Conservation (phyloP, 2,888 invertebrate genomes). For the Oligia fasciuncula region DNA sequence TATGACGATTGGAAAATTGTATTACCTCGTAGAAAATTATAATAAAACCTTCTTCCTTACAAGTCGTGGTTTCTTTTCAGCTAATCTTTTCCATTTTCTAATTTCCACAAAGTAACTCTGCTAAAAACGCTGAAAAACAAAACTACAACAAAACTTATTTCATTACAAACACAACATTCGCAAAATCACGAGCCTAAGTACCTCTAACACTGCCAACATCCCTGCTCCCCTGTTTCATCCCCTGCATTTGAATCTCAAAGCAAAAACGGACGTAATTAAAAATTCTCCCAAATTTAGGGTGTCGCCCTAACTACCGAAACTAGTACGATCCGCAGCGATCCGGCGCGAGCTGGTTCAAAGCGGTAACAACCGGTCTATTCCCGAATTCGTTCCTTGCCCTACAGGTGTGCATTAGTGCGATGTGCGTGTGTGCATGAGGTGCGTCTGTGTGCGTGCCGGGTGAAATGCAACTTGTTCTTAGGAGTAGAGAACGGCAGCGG, state of each 20-base stretch:
- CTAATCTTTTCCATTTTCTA: neutral
- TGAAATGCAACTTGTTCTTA: conserved; percentile 89
- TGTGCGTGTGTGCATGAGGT: conserved; percentile 67
- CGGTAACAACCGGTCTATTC: conserved; percentile 73
- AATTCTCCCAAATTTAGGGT: conserved; percentile 61
- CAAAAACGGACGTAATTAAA: conserved; percentile 64
- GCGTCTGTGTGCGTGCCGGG: conserved; percentile 77
- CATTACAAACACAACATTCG: conserved; percentile 38
- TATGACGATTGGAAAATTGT: neutral
- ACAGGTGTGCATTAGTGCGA: conserved; percentile 80
- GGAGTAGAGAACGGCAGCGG: conserved; percentile 83
- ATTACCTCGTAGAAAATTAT: neutral
- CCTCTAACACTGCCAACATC: conserved; percentile 38
- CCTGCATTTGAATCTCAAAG: conserved; percentile 61
- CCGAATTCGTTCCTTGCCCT: conserved; percentile 76
- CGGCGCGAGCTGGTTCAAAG: conserved; percentile 61
- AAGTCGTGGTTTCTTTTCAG: no score
- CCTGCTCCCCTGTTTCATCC: conserved; percentile 51
- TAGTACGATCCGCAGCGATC: conserved; percentile 63
- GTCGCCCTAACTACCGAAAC: conserved; percentile 61
- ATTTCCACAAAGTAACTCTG: neutral
- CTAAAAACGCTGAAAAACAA: conserved; percentile 12
- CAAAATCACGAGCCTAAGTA: conserved; percentile 29
- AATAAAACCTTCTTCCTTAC: neutral
- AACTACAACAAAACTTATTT: conserved; percentile 39